Percentiles rank a stretch among this genome's conserved stretches.
phyloP scores from a whole-genome alignment of 37 sponge, comb jelly and placozoan genomes.

The Aphrocallistes beatrix region DNA sequence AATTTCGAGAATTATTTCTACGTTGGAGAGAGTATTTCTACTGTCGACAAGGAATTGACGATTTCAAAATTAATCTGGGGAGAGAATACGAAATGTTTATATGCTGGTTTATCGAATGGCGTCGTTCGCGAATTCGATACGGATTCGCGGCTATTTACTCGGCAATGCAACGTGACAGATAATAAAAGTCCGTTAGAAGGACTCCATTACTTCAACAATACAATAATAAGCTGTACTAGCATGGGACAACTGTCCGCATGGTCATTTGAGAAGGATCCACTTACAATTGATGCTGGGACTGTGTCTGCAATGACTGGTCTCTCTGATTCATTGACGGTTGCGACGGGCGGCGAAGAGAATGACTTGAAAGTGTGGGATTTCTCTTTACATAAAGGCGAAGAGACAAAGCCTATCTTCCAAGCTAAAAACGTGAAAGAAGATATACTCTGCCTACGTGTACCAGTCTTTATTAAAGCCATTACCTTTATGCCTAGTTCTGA shows the following conservation, averaged over 20 bases:
- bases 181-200: background rate
- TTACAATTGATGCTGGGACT: background rate
- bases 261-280: background rate
- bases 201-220: background rate
- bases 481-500: background rate
- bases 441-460: background rate
- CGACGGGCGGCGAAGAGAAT: background rate
- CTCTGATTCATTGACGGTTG: background rate
- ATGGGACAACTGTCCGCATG: background rate
- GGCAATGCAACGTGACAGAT: background rate
- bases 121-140: background rate
- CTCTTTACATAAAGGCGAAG: background rate
- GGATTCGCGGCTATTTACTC: background rate
- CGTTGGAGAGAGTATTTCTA: background rate
- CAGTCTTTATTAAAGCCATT: background rate
- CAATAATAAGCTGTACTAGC: background rate
- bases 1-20: background rate
- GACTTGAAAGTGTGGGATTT: slow-evolving; percentile 15
- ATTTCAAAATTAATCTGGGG: slow-evolving; percentile 6
- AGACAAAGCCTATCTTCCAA: background rate
- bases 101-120: background rate
- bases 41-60: background rate
- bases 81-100: background rate
- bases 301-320: background rate
- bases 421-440: background rate